These are phyloP conservation scores for Rhorus exstirpatorius DNA, from an alignment of 2,888 invertebrate genomes.

Conservation along the genomic window DNA sequence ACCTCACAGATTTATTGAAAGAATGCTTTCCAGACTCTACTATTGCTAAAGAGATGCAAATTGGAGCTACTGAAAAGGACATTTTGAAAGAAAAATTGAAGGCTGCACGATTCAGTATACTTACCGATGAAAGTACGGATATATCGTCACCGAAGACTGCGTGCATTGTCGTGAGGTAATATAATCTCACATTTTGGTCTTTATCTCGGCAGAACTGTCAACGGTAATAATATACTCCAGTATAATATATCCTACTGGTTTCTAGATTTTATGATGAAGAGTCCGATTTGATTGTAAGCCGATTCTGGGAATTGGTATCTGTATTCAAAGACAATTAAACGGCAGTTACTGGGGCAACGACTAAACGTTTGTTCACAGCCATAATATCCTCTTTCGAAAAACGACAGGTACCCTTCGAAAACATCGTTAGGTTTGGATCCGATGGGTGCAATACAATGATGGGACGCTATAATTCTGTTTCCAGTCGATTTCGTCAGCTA, in stretches of 20 bases:
- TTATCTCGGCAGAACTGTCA: no score
- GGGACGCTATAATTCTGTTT: conserved; percentile 77
- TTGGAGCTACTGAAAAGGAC: conserved; percentile 74
- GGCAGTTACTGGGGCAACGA: conserved; percentile 58
- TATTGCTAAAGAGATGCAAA: conserved; percentile 71
- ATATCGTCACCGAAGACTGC: conserved; percentile 66
- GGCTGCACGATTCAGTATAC: conserved; percentile 73
- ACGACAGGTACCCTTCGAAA: conserved; percentile 1
- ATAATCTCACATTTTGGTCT: no score
- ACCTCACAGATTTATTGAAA: conserved; percentile 71
- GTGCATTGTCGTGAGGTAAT: conserved; percentile 71
- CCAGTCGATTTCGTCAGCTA: conserved; percentile 68
- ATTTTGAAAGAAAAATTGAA: conserved; percentile 72
- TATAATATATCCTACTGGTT: background rate
- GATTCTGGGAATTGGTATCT: conserved; percentile 72
- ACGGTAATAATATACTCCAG: background rate
- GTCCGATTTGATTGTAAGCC: conserved; percentile 58
- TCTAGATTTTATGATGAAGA: conserved; percentile 70
- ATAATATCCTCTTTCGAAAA: conserved; percentile 40
- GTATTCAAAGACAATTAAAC: conserved; percentile 64
- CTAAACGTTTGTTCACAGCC: conserved; percentile 62
- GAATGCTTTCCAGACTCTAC: conserved; percentile 74
- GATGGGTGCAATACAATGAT: conserved; percentile 75
- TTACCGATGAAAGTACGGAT: conserved; percentile 77
- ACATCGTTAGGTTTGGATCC: conserved; percentile 56